These are phyloP conservation scores for Carcharodon carcharias DNA, from an alignment of 2,797 vertebrate species.

Conservation along the genomic window DNA sequence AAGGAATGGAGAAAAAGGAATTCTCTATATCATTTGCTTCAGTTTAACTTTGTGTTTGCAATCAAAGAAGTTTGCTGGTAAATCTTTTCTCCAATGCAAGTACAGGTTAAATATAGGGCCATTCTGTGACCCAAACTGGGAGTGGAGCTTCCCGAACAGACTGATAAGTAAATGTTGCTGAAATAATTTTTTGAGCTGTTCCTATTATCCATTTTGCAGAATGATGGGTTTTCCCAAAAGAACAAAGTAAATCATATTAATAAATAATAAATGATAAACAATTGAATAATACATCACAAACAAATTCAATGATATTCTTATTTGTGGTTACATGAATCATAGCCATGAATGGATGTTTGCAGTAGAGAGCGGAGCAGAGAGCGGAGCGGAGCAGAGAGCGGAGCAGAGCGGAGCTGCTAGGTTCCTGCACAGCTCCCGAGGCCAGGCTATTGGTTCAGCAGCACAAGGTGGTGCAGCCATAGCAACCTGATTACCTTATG, in stretches of 20 bases:
- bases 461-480: slow-evolving; percentile 11
- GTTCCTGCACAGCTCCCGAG: not conserved
- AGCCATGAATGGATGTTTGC: not conserved
- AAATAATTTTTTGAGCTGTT: not conserved
- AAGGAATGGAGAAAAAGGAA: not conserved
- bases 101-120: not conserved
- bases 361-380: not conserved
- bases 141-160: not conserved
- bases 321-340: not conserved
- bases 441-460: not conserved
- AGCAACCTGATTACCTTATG: not conserved
- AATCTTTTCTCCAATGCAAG: not conserved
- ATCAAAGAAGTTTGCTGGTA: too few species aligned
- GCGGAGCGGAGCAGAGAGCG: not conserved
- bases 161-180: not conserved
- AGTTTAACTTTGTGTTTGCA: too few species aligned
- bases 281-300: not conserved
- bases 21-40: not conserved
- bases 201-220: not conserved
- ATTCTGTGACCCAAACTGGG: not conserved
- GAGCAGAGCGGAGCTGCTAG: not conserved
- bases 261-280: too few species aligned
- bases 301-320: not conserved
- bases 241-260: not conserved
- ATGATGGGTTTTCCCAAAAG: not conserved